Evolutionary conservation across 2,113 vertebrate genomes (phyloP).

Genomic region (Dipodomys ordii): DNA sequence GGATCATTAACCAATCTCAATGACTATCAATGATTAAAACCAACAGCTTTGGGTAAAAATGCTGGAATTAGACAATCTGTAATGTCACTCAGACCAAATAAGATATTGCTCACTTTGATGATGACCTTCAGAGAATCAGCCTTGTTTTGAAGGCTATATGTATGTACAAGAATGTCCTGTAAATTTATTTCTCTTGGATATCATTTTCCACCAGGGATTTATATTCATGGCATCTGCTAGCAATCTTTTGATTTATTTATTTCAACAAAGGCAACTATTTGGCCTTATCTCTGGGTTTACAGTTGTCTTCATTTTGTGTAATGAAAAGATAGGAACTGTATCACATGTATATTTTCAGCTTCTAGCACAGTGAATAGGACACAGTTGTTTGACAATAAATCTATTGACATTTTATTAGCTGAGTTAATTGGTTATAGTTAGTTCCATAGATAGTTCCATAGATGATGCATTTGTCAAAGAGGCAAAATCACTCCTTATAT

Average conservation of each 20-base stretch:
- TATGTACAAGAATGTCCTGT: too few species aligned
- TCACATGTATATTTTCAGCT: not conserved
- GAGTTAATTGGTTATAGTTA: not conserved
- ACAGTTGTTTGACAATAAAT: not conserved
- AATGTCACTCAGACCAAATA: not conserved
- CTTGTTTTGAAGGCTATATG: not conserved
- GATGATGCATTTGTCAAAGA: not conserved
- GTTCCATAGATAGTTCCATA: not conserved
- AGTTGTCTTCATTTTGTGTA: not conserved
- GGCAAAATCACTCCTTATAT: not conserved
- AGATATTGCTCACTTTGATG: conserved; percentile 38
- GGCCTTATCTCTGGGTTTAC: too few species aligned
- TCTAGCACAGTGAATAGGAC: too few species aligned
- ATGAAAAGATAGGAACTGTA: not conserved
- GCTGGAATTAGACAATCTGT: conserved; percentile 29
- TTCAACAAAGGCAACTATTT: too few species aligned
- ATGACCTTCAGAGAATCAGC: not conserved
- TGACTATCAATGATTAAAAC: conserved; percentile 57
- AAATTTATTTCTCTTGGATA: too few species aligned
- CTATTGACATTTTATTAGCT: not conserved
- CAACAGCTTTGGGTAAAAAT: conserved; percentile 57
- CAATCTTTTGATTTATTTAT: too few species aligned
- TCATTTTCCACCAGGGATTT: too few species aligned
- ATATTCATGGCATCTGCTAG: too few species aligned
- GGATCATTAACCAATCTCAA: conserved; percentile 53